A percentile compares a stretch with the other conserved stretches of the same genome.
These are phyloP conservation scores for Lepidocolaptes lacrymiger DNA, from an alignment of 2,797 vertebrate species.

Conservation along the genomic window DNA sequence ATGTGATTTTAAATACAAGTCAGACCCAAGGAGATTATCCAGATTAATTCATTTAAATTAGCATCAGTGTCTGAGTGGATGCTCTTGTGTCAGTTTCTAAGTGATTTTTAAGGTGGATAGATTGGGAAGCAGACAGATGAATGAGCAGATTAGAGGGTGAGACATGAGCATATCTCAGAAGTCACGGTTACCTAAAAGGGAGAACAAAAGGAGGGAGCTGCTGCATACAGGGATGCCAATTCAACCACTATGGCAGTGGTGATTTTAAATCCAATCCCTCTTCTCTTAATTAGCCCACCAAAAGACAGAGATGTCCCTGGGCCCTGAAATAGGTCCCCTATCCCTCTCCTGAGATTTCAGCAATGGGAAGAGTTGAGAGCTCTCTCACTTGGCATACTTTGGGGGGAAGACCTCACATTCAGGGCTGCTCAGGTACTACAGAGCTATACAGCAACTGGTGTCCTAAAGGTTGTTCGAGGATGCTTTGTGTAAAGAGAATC, in stretches of 20 bases:
- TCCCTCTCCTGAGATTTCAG: not conserved
- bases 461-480: not conserved
- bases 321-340: not conserved
- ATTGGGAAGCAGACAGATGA: not conserved
- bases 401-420: not conserved
- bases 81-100: not conserved
- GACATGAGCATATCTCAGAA: not conserved
- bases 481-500: not conserved
- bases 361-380: not conserved
- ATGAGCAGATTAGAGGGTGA: not conserved
- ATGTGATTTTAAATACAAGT: constrained; percentile 19
- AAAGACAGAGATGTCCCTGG: not conserved
- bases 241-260: not conserved
- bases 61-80: not conserved
- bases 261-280: not conserved
- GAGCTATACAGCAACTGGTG: not conserved
- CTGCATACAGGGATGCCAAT: not conserved
- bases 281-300: not conserved
- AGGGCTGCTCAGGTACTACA: not conserved
- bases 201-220: not conserved
- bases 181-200: not conserved
- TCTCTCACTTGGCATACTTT: not conserved
- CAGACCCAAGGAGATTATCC: not conserved
- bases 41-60: constrained; percentile 1
- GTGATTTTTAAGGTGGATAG: not conserved